Conservation (phyloP, 2,888 invertebrate species). For the Callinectes sapidus region DNA sequence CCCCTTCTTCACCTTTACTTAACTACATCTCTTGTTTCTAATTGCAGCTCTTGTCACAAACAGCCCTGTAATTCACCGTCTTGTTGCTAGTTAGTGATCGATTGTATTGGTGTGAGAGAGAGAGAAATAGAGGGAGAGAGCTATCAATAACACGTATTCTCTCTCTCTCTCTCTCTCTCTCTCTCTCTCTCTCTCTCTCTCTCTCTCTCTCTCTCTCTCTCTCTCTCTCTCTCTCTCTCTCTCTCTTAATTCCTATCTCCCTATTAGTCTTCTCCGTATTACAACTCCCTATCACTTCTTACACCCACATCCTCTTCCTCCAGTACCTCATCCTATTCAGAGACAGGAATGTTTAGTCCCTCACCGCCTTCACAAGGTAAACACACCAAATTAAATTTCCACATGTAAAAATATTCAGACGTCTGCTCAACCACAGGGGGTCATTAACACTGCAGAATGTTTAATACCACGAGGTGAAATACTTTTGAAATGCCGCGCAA, state of each 20-base stretch:
- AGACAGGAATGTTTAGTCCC: neutral
- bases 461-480: neutral
- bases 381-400: slow-evolving; percentile 9
- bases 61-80: too few relatives aligned
- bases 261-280: neutral
- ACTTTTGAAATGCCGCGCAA: neutral
- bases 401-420: slow-evolving; percentile 2
- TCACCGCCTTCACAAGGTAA: neutral
- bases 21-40: neutral
- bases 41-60: neutral
- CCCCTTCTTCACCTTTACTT: neutral
- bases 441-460: neutral
- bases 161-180: neutral
- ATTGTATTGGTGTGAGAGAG: neutral
- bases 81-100: too few relatives aligned
- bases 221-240: neutral
- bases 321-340: neutral
- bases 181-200: neutral
- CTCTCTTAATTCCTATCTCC: neutral
- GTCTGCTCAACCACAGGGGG: neutral
- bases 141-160: neutral
- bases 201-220: neutral
- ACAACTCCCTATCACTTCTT: neutral
- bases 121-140: neutral
- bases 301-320: neutral